Conservation (phyloP, 2,797 vertebrate genomes). For the Tolypeutes matacus region DNA sequence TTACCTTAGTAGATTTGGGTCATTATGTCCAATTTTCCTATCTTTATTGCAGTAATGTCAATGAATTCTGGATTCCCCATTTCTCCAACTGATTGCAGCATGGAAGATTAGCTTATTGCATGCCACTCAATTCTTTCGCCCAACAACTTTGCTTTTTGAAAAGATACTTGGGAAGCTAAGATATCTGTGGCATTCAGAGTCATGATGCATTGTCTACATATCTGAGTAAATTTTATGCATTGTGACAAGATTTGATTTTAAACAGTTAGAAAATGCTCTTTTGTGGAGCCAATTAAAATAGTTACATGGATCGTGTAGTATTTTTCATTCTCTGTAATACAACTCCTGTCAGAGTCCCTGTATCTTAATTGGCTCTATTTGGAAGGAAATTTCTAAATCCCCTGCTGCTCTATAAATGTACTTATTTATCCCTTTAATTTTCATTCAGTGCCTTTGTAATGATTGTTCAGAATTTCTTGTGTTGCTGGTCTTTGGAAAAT, state of each 20-base stretch:
- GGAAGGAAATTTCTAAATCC: constrained; percentile 68
- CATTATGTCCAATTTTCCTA: neutral
- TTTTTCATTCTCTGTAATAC: constrained; percentile 79
- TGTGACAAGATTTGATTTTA: constrained; percentile 74
- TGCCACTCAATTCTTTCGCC: neutral
- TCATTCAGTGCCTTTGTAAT: constrained; percentile 38
- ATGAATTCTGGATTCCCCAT: constrained; percentile 42
- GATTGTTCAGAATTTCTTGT: constrained; percentile 46
- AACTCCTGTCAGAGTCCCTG: constrained; percentile 83
- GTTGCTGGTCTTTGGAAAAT: constrained; percentile 27
- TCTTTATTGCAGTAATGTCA: neutral
- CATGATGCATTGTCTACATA: constrained; percentile 66
- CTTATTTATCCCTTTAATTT: constrained; percentile 74
- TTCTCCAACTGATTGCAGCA: constrained; percentile 69
- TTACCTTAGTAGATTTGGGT: neutral
- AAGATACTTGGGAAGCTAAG: constrained; percentile 45
- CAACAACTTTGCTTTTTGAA: constrained; percentile 10
- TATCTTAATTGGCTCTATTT: constrained; percentile 86
- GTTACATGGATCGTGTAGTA: constrained; percentile 80
- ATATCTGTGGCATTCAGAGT: neutral
- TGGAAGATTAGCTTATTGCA: constrained; percentile 24
- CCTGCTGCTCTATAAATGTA: constrained; percentile 17
- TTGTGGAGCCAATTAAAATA: constrained; percentile 86
- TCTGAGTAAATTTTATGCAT: constrained; percentile 75
- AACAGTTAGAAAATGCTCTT: constrained; percentile 76